These are phyloP conservation scores for Oryzias woworae DNA, from an alignment of 2,113 vertebrate genomes.

Conservation along the genomic window DNA sequence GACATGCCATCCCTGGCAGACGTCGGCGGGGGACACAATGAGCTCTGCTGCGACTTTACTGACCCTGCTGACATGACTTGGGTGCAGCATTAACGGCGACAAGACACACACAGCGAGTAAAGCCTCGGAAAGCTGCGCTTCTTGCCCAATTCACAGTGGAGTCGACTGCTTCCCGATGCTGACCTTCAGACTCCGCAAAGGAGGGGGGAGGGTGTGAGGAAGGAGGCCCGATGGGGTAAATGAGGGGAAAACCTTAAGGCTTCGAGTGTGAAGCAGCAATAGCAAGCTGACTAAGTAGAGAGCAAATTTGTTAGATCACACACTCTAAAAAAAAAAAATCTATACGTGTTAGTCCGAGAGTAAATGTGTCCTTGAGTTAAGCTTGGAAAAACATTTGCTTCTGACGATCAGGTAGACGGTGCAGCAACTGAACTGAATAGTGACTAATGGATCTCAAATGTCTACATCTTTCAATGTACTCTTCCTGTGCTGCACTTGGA, in stretches of 20 bases:
- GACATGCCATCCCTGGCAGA: slow-evolving; percentile 29
- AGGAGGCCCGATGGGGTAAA: slow-evolving; percentile 1
- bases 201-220: not conserved
- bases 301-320: slow-evolving; percentile 19
- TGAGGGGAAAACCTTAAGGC: slow-evolving; percentile 27
- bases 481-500: slow-evolving; percentile 21
- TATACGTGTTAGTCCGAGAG: not conserved
- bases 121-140: slow-evolving; percentile 18
- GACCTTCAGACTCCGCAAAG: slow-evolving; percentile 52
- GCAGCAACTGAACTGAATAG: slow-evolving; percentile 32
- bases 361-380: not conserved
- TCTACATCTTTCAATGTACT: slow-evolving; percentile 40
- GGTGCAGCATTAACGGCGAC: slow-evolving; percentile 42
- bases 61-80: slow-evolving; percentile 40
- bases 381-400: slow-evolving; percentile 22
- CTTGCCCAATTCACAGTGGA: slow-evolving; percentile 46
- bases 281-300: slow-evolving; percentile 29
- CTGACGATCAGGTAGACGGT: slow-evolving; percentile 22
- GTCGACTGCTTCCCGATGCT: slow-evolving; percentile 46
- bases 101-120: slow-evolving; percentile 35
- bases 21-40: slow-evolving; percentile 18
- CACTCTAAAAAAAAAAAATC: no score
- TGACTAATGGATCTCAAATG: slow-evolving; percentile 60
- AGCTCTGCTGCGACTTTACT: slow-evolving; percentile 39
- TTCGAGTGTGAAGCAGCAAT: slow-evolving; percentile 37